A percentile compares a stretch with the other conserved stretches of the same genome.
phyloP scores from a whole-genome alignment of 1,140 invertebrate species.

The Anthonomus grandis region DNA sequence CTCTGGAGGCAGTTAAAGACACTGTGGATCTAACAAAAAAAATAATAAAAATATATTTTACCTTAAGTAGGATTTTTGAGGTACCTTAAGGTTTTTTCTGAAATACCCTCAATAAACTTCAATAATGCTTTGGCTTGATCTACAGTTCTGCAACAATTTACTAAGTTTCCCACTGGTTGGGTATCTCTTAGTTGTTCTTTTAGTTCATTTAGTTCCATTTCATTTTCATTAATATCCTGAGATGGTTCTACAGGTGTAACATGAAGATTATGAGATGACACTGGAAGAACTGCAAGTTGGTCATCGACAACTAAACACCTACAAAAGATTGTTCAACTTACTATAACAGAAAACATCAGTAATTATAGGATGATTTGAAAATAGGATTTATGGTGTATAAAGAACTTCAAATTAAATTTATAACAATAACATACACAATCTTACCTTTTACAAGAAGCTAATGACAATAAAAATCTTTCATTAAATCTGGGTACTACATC shows the following conservation, averaged over 20 bases:
- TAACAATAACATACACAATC: no score
- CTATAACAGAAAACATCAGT: no score
- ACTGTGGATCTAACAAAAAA: slow-evolving; percentile 68
- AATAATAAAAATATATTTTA: slow-evolving; percentile 3
- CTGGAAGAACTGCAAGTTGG: slow-evolving; percentile 85
- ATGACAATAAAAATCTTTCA: slow-evolving; percentile 91
- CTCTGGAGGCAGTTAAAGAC: slow-evolving; percentile 92
- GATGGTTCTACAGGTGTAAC: slow-evolving; percentile 65
- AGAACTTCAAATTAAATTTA: no score
- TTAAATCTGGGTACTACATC: slow-evolving; percentile 94
- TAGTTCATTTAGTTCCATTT: slow-evolving; percentile 63
- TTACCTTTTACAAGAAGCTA: slow-evolving; percentile 75
- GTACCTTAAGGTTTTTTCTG: slow-evolving; percentile 77
- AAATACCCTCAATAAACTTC: slow-evolving; percentile 92
- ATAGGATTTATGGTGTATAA: no score
- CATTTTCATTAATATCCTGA: slow-evolving; percentile 47
- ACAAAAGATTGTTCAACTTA: no score
- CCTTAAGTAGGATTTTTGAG: no score
- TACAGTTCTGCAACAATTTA: slow-evolving; percentile 88
- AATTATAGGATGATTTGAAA: no score
- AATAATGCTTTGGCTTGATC: slow-evolving; percentile 93
- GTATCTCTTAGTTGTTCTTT: slow-evolving; percentile 77
- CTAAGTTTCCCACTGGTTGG: slow-evolving; percentile 85
- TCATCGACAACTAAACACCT: slow-evolving; percentile 91
- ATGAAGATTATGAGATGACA: slow-evolving; percentile 84